Base-by-base conservation (phyloP, 2,888 invertebrate species). In the Piscicola geometra region DNA sequence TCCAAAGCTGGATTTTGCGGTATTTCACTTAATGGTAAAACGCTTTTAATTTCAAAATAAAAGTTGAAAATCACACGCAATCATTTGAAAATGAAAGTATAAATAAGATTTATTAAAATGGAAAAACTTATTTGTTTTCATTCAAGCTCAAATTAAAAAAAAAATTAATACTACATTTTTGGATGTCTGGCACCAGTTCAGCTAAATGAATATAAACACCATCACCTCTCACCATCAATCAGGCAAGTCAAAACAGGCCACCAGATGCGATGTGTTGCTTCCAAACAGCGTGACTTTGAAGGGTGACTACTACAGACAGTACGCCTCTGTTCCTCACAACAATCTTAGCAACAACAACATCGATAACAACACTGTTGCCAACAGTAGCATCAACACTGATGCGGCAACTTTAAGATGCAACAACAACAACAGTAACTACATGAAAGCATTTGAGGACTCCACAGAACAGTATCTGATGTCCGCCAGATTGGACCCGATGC, bases 191-290 rank as follows among this genome's bases (percentile, higher is more conserved):
- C n/a, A n/a, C n/a, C n/a, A n/a, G n/a, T n/a, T n/a, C n/a, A n/a
- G n/a, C n/a, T n/a, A n/a, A n/a, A n/a, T n/a, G n/a, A n/a, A n/a
- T n/a, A n/a, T n/a, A n/a, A 5, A 41, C 41, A 41, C 41, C 5
- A 41, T 15, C 41, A 41, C 41, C 5, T 15, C 9, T 41, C 5
- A 9, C 15, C 15, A 41, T 15, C 5, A 5, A 15, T 41, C 60
- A 56, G 60, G 25, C 60, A 56, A 56, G 25, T 56, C 60, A 18
- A 56, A 56, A 25, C 60, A 56, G 25, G 60, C 60, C 60, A 25
- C 12, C 60, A 56, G n/a, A 21, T 15, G n/a, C 60, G 60, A 56
- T n/a, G 21, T 25, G 60, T 41, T 41, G 15, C 41, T 41, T 9
- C 9, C 15, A 5, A 41, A 41, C 41, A 56, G n/a, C 60, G 25